Evolutionary conservation across 2,888 invertebrate species (phyloP).

Genomic region (Tenthredo notha): DNA sequence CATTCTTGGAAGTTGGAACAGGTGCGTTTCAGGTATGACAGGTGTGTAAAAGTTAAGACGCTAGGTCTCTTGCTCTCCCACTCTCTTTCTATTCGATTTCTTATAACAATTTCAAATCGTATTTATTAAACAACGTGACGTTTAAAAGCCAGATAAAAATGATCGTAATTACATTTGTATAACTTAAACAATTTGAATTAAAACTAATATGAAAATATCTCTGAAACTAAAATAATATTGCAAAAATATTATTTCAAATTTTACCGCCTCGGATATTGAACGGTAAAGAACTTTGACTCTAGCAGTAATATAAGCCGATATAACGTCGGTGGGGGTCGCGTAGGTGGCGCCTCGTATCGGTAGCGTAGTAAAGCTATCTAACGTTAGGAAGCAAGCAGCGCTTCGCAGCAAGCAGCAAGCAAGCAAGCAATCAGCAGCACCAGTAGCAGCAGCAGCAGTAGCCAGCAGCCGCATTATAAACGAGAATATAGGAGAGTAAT

Average conservation of each 20-base stretch:
- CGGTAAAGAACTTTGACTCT: background rate
- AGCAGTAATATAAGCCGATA: background rate
- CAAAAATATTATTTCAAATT: background rate
- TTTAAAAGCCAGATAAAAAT: no score
- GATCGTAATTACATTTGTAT: no score
- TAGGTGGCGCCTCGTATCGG: slow-evolving; percentile 31
- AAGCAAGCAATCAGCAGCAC: background rate
- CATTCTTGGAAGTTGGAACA: background rate
- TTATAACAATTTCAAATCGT: no score
- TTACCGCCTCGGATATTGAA: background rate
- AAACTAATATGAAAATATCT: no score
- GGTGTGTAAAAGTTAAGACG: background rate
- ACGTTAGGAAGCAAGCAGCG: slow-evolving; percentile 17
- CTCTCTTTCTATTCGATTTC: background rate
- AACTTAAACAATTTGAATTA: no score
- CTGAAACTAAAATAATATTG: background rate
- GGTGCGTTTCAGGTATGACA: background rate
- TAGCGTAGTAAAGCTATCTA: slow-evolving; percentile 17
- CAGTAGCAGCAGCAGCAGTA: background rate
- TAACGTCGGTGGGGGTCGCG: background rate
- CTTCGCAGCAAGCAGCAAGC: background rate
- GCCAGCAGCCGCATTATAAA: background rate
- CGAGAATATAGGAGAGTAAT: slow-evolving; percentile 58
- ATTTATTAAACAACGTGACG: no score
- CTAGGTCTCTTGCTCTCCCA: background rate